phyloP scores from a whole-genome alignment of 2,113 vertebrate species.

The Plestiodon gilberti region DNA sequence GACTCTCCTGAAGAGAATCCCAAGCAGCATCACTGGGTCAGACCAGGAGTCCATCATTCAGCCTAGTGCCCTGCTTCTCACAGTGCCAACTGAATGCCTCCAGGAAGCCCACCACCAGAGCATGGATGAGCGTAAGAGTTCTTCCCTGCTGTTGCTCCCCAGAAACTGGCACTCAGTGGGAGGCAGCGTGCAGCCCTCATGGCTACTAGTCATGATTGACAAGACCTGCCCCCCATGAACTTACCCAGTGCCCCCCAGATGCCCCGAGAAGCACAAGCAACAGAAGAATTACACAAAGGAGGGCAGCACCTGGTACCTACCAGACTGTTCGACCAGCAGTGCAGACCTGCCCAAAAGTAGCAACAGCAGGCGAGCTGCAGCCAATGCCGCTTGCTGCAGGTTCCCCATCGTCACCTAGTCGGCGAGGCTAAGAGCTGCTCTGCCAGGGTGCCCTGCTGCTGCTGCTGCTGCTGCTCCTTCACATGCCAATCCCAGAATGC shows the following conservation, averaged over 20 bases:
- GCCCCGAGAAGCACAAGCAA: rapidly evolving
- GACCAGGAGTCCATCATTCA: no score
- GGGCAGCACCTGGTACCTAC: background rate
- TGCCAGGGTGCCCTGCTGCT: no score
- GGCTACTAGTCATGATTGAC: background rate
- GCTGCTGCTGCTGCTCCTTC: no score
- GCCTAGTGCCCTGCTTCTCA: no score
- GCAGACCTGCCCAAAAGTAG: slow-evolving; percentile 34
- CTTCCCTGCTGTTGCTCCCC: no score
- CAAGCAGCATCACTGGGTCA: no score
- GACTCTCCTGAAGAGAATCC: no score
- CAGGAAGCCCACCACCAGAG: no score
- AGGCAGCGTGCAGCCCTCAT: background rate
- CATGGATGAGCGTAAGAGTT: no score
- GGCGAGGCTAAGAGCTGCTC: rapidly evolving
- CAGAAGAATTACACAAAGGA: rapidly evolving
- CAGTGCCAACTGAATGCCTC: no score
- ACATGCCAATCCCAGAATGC: no score
- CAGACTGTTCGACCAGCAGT: background rate
- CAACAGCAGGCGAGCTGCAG: background rate
- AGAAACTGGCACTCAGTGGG: background rate
- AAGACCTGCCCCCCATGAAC: background rate
- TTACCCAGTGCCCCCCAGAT: background rate
- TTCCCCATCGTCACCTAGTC: background rate
- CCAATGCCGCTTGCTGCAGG: background rate